Evolutionary conservation across 2,113 vertebrate genomes (phyloP), one percentile per base, ranked within the genome.

Genomic region (Condylura cristata): DNA sequence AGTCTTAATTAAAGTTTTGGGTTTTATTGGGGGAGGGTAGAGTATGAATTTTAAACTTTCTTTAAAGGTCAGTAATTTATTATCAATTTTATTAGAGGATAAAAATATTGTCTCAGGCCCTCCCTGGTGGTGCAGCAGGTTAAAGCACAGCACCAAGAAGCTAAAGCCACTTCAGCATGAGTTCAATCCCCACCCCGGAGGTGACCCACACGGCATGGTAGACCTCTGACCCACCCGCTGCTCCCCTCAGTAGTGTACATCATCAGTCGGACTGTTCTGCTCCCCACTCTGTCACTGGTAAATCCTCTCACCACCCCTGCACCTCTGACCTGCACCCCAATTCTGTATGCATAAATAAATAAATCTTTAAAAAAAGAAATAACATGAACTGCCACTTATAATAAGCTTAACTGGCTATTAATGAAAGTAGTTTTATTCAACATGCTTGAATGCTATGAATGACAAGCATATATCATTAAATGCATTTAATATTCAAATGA

Each of bases 41-140:
- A 20, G 88, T n/a, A 94, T 79, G 17, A 97, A 71, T 92, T 97
- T 97, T 96, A 93, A 94, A 89, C 75, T 96, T 93, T 72, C 70
- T 80, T 48, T 88, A 93, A 95, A 94, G 53, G 83, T 89, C 66
- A 96, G 60, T 56, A 90, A 76, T 81, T 88, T 94, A 63, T 94
- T 95, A 94, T 76, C 75, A 78, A 74, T n/a, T n/a, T n/a, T n/a
- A n/a, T n/a, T 28, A 81, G 41, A 22, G 5, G 34, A 65, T 79
- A 94, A 94, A 8, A 91, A 53, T 93, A 89, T 65, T 94, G 61
- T 61, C 70, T 96, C 53, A n/a, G n/a, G n/a, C n/a, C n/a, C n/a
- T n/a, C n/a, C n/a, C n/a, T n/a, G n/a, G n/a, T n/a, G n/a, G n/a
- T n/a, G n/a, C n/a, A n/a, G n/a, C n/a, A n/a, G n/a, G n/a, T n/a